Conservation (phyloP, 2,888 invertebrate genomes). For the Hemistola chrysoprasaria region DNA sequence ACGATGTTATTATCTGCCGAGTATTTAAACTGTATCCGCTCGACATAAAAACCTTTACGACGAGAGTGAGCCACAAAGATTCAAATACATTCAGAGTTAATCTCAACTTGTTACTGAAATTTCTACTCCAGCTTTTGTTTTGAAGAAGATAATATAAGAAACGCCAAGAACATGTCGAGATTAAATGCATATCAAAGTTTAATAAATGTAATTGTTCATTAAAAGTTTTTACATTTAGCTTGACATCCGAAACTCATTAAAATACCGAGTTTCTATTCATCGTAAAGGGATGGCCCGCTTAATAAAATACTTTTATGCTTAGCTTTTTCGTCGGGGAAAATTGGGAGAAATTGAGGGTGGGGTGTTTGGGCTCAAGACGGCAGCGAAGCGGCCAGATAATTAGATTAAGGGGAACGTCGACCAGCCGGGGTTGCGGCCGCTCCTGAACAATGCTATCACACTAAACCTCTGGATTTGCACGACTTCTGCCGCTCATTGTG, state of each 20-base stretch:
- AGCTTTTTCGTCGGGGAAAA: slow-evolving; percentile 54
- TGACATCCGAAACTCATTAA: slow-evolving; percentile 43
- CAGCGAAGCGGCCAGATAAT: slow-evolving; percentile 74
- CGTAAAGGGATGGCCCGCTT: slow-evolving; percentile 52
- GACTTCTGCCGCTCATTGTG: slow-evolving; percentile 36
- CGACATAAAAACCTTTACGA: not conserved
- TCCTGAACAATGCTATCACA: slow-evolving; percentile 65
- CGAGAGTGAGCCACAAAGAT: too few species aligned
- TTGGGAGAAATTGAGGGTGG: slow-evolving; percentile 54
- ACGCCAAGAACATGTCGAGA: too few species aligned
- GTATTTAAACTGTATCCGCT: not conserved
- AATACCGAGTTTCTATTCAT: slow-evolving; percentile 51
- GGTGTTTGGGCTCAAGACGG: slow-evolving; percentile 55
- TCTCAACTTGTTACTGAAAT: too few species aligned
- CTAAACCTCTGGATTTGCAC: slow-evolving; percentile 61
- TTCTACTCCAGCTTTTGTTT: too few species aligned
- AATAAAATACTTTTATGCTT: slow-evolving; percentile 64
- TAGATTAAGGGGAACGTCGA: slow-evolving; percentile 72
- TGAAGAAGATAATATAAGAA: too few species aligned
- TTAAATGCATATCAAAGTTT: too few species aligned
- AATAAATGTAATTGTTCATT: slow-evolving; percentile 24
- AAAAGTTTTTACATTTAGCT: slow-evolving; percentile 34
- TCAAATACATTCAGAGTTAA: too few species aligned
- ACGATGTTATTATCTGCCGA: not conserved
- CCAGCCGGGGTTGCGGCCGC: slow-evolving; percentile 56